Base-by-base conservation (phyloP, 2,888 invertebrate species). In the Meandrusa payeni region DNA sequence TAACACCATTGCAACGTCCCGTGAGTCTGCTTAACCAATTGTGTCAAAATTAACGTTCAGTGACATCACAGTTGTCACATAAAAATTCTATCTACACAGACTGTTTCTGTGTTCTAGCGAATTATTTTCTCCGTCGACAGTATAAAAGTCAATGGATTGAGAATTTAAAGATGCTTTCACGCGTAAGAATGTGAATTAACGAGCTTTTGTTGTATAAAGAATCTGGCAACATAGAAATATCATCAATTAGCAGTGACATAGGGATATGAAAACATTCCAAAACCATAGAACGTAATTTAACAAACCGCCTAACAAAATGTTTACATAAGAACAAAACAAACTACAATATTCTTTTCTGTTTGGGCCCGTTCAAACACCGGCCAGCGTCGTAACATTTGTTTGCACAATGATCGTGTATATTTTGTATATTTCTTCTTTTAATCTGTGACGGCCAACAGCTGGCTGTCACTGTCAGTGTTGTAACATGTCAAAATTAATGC, bases 361-460 rank as follows among this genome's bases (percentile, higher is more conserved):
- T 57, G 57, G 61, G 62, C 56, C 60, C 56, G 62, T 56, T 60
- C 50, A 66, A 69, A 66, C 67, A 64, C 49, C 48, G 55, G 43
- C 54, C 61, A 57, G 61, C 61, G 62, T 61, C 57, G 60, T 55
- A 64, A 67, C 64, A 68, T 70, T 71, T 75, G 77, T 78, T 77
- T 78, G 73, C 68, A 62, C 66, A 74, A 64, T 61, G 66, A 69
- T 69, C 63, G 63, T 67, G 67, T 73, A 50, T 60, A 57, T 59
- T 54, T 57, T 36, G 68, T 64, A 46, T 57, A 64, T 70, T 66
- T 67, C 62, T 67, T 57, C 54, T 65, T 72, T 59, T 64, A 60
- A 64, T 64, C 62, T 65, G 61, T 73, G 76, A 77, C 64, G 67
- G 61, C 60, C 54, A 61, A 61, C 78, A 76, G 76, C 79, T 76